phyloP scores from a whole-genome alignment of 35 echinoderm and acorn worm species.

The Ophioderma brevispina region DNA sequence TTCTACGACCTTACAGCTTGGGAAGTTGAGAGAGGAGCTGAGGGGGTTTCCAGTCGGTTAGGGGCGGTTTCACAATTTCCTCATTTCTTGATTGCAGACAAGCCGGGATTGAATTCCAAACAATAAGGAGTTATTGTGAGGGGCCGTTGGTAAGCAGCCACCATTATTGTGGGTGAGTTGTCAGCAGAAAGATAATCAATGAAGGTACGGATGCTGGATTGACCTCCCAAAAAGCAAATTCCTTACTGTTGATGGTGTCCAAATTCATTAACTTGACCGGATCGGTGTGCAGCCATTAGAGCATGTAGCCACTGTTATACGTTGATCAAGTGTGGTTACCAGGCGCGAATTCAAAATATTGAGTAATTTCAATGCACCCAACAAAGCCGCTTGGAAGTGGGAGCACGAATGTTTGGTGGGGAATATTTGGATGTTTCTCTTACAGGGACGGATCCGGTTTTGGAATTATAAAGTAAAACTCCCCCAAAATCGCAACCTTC shows the following conservation, averaged over 20 bases:
- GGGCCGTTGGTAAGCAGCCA: slow-evolving; percentile 74
- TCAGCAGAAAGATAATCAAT: background rate
- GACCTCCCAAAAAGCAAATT: slow-evolving; percentile 64
- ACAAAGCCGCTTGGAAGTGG: slow-evolving; percentile 88
- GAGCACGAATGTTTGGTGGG: slow-evolving; percentile 85
- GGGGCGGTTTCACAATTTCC: slow-evolving; percentile 88
- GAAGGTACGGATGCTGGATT: slow-evolving; percentile 73
- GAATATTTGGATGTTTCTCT: slow-evolving; percentile 88
- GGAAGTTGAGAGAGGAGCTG: slow-evolving; percentile 86
- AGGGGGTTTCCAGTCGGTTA: slow-evolving; percentile 66
- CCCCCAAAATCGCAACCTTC: slow-evolving; percentile 58
- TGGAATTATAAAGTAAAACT: slow-evolving; percentile 67
- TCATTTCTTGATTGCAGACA: slow-evolving; percentile 71
- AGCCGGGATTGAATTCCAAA: slow-evolving; percentile 82
- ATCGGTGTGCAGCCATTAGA: slow-evolving; percentile 57
- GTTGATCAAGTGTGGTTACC: slow-evolving; percentile 74
- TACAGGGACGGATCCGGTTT: slow-evolving; percentile 35
- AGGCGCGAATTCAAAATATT: slow-evolving; percentile 67
- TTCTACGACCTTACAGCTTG: slow-evolving; percentile 73
- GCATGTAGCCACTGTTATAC: slow-evolving; percentile 91
- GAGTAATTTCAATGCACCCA: slow-evolving; percentile 75
- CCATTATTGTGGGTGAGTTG: slow-evolving; percentile 72
- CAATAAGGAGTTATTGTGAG: slow-evolving; percentile 43
- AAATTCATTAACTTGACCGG: slow-evolving; percentile 89
- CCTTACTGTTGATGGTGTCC: slow-evolving; percentile 80